Conservation (phyloP, 2,113 vertebrate species). For the Stegostoma tigrinum region DNA sequence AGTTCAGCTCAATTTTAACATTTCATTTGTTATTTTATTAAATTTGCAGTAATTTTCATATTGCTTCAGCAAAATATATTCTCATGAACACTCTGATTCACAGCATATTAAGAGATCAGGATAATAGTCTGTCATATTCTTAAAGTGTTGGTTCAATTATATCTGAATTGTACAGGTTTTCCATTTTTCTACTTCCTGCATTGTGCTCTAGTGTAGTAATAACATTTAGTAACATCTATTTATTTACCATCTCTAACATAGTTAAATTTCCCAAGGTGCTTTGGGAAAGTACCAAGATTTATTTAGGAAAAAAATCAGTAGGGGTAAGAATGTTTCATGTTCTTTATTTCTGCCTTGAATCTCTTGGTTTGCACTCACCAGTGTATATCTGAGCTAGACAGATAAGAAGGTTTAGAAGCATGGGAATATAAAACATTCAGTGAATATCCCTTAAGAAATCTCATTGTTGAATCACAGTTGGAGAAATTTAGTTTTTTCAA, state of each 20-base stretch:
- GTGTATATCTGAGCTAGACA: neutral
- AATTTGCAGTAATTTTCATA: neutral
- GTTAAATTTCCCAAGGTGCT: neutral
- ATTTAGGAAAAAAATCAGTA: neutral
- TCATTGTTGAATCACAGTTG: neutral
- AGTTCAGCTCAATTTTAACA: neutral
- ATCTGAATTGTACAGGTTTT: neutral
- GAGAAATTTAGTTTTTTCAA: neutral
- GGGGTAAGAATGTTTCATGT: neutral
- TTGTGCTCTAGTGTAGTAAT: neutral
- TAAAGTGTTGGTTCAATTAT: neutral
- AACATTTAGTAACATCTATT: neutral
- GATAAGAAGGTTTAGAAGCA: too few relatives aligned
- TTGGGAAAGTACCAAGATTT: neutral
- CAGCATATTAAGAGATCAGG: neutral
- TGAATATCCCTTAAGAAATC: neutral
- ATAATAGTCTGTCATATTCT: neutral
- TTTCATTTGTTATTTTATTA: neutral
- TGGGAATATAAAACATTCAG: too few relatives aligned
- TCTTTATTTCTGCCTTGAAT: neutral
- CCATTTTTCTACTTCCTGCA: neutral
- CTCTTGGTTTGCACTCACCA: neutral
- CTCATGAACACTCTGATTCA: neutral
- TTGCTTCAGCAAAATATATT: neutral
- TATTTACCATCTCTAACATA: neutral